Percentiles rank a stretch among this genome's conserved stretches.
These are phyloP conservation scores for Fregetta grallaria DNA, from an alignment of 2,113 vertebrate species.

Conservation along the genomic window DNA sequence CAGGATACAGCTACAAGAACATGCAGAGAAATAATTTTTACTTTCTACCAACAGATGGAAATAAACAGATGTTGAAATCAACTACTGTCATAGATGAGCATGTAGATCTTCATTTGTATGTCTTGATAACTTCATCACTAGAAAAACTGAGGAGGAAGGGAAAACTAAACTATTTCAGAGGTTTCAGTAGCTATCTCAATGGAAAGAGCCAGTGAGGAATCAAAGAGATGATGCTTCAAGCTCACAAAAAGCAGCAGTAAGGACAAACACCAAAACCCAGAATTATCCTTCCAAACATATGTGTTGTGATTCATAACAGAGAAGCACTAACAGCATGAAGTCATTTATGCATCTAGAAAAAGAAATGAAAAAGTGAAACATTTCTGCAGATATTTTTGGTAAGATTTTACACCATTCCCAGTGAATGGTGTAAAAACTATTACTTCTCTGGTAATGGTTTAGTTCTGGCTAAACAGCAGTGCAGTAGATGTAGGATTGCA, in stretches of 20 bases:
- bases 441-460: not conserved
- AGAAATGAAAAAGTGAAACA: not conserved
- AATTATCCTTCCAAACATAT: not conserved
- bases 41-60: slow-evolving; percentile 31
- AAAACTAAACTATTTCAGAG: not conserved
- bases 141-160: not conserved
- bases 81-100: not conserved
- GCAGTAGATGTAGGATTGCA: not conserved
- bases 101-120: not conserved
- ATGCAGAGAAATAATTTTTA: not conserved
- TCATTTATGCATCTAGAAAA: not conserved
- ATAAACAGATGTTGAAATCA: slow-evolving; percentile 12
- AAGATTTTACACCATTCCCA: not conserved
- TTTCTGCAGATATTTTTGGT: not conserved
- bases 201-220: not conserved
- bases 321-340: not conserved
- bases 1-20: not conserved
- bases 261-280: not conserved
- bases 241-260: not conserved
- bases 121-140: slow-evolving; percentile 9
- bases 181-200: not conserved
- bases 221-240: not conserved
- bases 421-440: not conserved
- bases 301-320: not conserved
- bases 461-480: not conserved